Evolutionary conservation across 2,113 vertebrate genomes (phyloP), one percentile per base, ranked within the genome.

Genomic region (Heterocephalus glaber): DNA sequence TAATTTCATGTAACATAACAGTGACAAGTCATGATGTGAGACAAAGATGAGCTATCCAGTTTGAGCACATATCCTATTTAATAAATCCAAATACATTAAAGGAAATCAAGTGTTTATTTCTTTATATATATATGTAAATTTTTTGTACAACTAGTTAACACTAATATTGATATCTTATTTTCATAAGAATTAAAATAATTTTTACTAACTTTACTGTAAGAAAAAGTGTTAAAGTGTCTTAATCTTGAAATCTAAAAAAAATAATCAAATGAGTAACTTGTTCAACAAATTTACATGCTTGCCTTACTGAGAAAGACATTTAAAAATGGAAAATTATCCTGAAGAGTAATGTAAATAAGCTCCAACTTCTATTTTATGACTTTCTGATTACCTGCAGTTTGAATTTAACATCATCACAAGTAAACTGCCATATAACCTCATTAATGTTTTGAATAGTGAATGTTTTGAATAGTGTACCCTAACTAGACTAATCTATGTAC

Each of bases 41-140:
- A 92, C 24, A 94, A 44, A 84, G 4, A 70, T 30, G 19, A 95
- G 68, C 22, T 19, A 86, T 65, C 19, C 19, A 94, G 38, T 61
- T 63, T 63, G 52, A 86, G 76, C 80, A 82, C 16, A 89, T 56
- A 68, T 38, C 19, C n/a, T 90, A 87, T 88, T 38, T 87, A 11
- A 94, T 81, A 95, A 96, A 80, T 94, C 12, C 76, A 70, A 94
- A 90, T 92, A 83, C 5, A 58, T 17, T 84, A 86, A 72, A 95
- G 79, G 68, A 95, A 81, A 56, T 7, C 88, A 92, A 94, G 83
- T 83, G 92, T 63, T 89, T 87, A 83, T 35, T 70, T 92, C 13
- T n/a, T n/a, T 86, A 24, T 49, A 86, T 74, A 24, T 54, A 17
- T 24, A 82, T 28, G 24, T 33, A 66, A 44, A 30, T n/a, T 65